These are phyloP conservation scores for Ennomos erosarius DNA, from an alignment of 2,888 invertebrate species.

Conservation along the genomic window DNA sequence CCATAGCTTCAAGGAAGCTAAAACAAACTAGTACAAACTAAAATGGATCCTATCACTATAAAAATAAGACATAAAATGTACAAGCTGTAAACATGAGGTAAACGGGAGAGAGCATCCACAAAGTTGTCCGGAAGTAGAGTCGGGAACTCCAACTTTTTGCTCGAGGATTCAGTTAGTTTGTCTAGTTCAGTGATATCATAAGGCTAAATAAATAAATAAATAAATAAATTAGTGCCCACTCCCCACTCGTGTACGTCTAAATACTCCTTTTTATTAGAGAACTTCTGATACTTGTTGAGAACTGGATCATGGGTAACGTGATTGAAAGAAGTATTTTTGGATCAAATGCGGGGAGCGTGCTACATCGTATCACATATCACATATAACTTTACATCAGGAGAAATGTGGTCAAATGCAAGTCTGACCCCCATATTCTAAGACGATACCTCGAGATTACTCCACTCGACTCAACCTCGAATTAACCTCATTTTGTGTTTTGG, in stretches of 20 bases:
- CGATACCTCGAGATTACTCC: no score
- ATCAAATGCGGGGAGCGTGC: no score
- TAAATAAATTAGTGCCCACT: constrained; percentile 35
- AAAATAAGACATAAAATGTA: constrained; percentile 39
- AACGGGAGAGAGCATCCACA: constrained; percentile 31
- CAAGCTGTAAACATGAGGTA: constrained; percentile 31
- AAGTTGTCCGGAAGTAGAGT: constrained; percentile 26
- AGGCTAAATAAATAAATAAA: no score
- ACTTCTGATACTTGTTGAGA: constrained; percentile 18
- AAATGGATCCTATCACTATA: constrained; percentile 14
- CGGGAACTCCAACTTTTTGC: constrained; percentile 41
- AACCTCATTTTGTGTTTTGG: no score
- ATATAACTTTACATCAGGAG: no score
- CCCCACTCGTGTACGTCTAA: no score
- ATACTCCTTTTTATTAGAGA: constrained; percentile 27
- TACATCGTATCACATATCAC: no score
- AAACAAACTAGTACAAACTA: constrained; percentile 6
- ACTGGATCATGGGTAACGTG: constrained; percentile 1
- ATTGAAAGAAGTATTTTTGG: no score
- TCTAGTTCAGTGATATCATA: constrained; percentile 32
- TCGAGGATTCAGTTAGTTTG: constrained; percentile 39
- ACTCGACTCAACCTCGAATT: no score
- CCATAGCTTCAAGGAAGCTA: constrained; percentile 16
- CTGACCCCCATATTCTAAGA: no score
- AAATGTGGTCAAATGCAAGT: no score